phyloP scores from a whole-genome alignment of 2,888 invertebrate species.

The Gymnosoma rotundatum region DNA sequence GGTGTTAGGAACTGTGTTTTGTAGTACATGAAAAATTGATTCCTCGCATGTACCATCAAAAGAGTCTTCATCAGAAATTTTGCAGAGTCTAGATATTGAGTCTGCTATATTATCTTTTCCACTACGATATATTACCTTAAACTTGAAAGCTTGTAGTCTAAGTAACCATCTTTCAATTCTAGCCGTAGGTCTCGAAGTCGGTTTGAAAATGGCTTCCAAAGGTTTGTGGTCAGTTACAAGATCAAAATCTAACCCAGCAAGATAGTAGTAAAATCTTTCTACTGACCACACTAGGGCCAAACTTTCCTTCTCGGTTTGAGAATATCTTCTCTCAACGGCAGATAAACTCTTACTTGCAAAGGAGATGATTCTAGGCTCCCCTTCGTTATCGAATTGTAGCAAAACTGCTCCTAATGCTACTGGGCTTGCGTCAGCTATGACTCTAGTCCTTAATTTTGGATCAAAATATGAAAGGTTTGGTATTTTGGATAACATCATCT shows the following conservation, averaged over 20 bases:
- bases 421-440: constrained; percentile 77
- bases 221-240: constrained; percentile 43
- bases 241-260: constrained; percentile 58
- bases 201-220: constrained; percentile 47
- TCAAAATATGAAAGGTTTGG: constrained; percentile 75
- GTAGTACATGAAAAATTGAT: not conserved
- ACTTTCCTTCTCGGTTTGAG: constrained; percentile 69
- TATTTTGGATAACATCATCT: constrained; percentile 60
- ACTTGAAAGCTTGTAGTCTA: constrained; percentile 56
- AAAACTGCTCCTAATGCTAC: constrained; percentile 72
- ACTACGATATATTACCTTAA: constrained; percentile 51
- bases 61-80: constrained; percentile 39
- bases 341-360: constrained; percentile 66
- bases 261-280: constrained; percentile 66
- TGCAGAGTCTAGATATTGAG: constrained; percentile 59
- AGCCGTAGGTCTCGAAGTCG: constrained; percentile 44
- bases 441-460: constrained; percentile 72
- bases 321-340: constrained; percentile 61
- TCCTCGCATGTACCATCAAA: constrained; percentile 42
- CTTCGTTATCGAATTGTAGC: too few species aligned
- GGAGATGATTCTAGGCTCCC: constrained; percentile 46
- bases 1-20: not conserved
- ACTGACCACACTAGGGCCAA: constrained; percentile 66
- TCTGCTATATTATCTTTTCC: constrained; percentile 60
- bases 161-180: constrained; percentile 41